Conservation (phyloP, 2,888 invertebrate species). For the Lamellibrachia columna region DNA sequence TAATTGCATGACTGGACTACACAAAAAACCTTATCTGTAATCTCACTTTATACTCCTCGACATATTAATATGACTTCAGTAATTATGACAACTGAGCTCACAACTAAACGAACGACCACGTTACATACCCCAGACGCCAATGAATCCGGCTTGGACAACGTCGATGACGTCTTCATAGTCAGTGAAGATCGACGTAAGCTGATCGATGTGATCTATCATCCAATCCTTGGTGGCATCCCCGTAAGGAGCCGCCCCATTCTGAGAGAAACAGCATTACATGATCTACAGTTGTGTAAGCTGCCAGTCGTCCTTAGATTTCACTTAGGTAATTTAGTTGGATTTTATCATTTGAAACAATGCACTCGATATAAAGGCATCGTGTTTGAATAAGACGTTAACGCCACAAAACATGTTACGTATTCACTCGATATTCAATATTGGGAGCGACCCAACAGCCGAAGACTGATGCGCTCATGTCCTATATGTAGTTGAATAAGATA, state of each 20-base stretch:
- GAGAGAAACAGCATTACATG: not conserved
- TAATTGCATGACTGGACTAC: too few relatives aligned
- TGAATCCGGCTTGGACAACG: constrained; percentile 33
- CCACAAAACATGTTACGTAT: not conserved
- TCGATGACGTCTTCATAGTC: constrained; percentile 31
- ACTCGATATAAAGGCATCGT: not conserved
- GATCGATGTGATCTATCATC: constrained; percentile 32
- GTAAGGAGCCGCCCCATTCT: constrained; percentile 18
- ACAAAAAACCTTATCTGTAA: too few relatives aligned
- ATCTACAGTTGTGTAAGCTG: not conserved
- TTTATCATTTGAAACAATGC: not conserved
- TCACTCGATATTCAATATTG: not conserved
- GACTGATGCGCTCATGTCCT: not conserved
- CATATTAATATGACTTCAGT: not conserved
- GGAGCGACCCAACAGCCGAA: not conserved
- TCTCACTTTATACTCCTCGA: not conserved
- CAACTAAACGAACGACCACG: not conserved
- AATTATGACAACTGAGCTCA: not conserved
- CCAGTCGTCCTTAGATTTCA: not conserved
- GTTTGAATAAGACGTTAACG: not conserved
- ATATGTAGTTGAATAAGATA: too few relatives aligned
- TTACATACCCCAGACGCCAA: constrained; percentile 33
- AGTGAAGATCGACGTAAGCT: constrained; percentile 29
- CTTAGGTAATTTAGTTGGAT: not conserved
- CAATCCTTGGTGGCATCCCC: constrained; percentile 28